phyloP scores from a whole-genome alignment of 2,797 vertebrate species.

The Smutsia temminckii region DNA sequence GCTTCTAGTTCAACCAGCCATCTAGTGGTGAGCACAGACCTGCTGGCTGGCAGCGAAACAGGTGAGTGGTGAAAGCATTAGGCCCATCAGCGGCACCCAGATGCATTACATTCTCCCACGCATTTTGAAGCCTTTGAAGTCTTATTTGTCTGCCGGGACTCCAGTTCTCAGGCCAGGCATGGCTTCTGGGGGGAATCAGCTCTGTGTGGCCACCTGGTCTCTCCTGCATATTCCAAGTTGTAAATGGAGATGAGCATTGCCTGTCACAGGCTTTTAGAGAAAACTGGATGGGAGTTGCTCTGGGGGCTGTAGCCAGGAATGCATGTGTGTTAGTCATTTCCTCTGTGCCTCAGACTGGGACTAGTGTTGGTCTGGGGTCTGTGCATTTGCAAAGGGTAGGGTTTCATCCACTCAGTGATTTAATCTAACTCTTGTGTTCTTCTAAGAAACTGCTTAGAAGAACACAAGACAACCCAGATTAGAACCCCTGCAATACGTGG shows the following conservation, averaged over 20 bases:
- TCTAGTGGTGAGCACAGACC: conserved; percentile 84
- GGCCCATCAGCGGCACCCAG: rapidly evolving
- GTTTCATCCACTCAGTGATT: not conserved
- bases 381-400: not conserved
- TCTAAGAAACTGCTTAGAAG: not conserved
- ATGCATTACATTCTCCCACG: too few species aligned
- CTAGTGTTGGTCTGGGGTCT: not conserved
- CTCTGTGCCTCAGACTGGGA: not conserved
- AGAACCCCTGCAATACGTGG: rapidly evolving
- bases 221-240: not conserved
- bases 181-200: rapidly evolving
- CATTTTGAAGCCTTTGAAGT: too few species aligned
- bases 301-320: not conserved
- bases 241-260: not conserved
- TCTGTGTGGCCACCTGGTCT: not conserved
- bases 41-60: conserved; percentile 86
- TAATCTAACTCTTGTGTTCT: too few species aligned
- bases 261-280: not conserved
- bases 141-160: not conserved
- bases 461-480: not conserved
- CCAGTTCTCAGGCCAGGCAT: not conserved
- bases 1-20: conserved; percentile 71
- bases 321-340: rapidly evolving
- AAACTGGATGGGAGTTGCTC: not conserved
- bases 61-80: conserved; percentile 84